Evolutionary conservation across 2,797 vertebrate genomes (phyloP).

Genomic region (Heliangelus exortis): DNA sequence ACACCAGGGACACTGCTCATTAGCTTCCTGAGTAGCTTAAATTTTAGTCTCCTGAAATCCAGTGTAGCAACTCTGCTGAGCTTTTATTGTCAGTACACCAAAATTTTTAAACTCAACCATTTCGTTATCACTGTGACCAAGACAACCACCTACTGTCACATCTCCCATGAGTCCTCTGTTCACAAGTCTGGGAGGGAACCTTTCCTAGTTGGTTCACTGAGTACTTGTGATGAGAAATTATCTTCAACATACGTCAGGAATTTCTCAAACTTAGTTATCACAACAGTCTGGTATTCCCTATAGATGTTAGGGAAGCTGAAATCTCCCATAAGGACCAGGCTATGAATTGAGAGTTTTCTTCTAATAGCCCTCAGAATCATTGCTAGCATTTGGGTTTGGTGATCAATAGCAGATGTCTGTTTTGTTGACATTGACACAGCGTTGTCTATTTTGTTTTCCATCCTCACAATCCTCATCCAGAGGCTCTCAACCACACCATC

Average conservation of each 20-base stretch:
- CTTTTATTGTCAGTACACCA: not conserved
- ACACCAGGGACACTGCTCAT: not conserved
- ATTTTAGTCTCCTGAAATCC: not conserved
- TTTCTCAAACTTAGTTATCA: not conserved
- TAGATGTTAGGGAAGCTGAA: not conserved
- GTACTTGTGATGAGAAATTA: not conserved
- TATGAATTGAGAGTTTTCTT: not conserved
- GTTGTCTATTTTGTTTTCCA: not conserved
- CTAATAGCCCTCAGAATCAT: not conserved
- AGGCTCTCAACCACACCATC: not conserved
- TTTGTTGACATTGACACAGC: too few species aligned
- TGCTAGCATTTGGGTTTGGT: not conserved
- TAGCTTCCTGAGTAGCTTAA: not conserved
- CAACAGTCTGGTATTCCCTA: not conserved
- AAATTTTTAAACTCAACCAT: not conserved
- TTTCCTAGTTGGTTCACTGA: not conserved
- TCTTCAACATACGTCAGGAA: not conserved
- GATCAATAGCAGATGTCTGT: not conserved
- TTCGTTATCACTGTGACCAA: not conserved
- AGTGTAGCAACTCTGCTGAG: not conserved
- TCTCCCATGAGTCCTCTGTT: not conserved
- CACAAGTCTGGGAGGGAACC: not conserved
- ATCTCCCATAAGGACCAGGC: not conserved
- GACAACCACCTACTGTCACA: not conserved
- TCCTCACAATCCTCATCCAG: not conserved